Conservation (phyloP, 2,797 vertebrate species). For the Furcifer pardalis region DNA sequence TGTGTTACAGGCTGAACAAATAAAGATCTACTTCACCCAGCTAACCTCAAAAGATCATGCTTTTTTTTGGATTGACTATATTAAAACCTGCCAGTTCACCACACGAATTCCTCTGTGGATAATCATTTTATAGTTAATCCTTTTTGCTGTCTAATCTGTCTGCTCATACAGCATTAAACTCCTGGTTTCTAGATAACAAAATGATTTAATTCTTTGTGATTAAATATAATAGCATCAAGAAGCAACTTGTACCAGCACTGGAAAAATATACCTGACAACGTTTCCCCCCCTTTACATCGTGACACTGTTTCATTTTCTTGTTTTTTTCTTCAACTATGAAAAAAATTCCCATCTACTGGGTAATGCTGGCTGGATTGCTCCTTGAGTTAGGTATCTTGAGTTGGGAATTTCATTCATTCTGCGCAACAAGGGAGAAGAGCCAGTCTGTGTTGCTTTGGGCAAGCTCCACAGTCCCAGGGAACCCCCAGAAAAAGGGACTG, state of each 20-base stretch:
- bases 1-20: background rate
- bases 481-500: too few relatives aligned
- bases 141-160: slow-evolving; percentile 33
- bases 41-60: background rate
- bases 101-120: background rate
- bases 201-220: background rate
- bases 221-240: background rate
- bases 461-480: too few relatives aligned
- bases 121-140: slow-evolving; percentile 28
- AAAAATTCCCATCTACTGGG: background rate
- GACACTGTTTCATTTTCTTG: background rate
- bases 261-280: background rate
- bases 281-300: background rate
- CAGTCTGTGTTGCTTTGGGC: too few relatives aligned
- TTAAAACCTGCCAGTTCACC: slow-evolving; percentile 18
- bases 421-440: too few relatives aligned
- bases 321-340: background rate
- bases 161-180: slow-evolving; percentile 4
- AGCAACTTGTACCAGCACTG: background rate
- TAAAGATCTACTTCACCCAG: background rate
- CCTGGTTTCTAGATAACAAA: slow-evolving; percentile 14
- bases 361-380: background rate
- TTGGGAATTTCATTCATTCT: background rate
- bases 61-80: background rate
- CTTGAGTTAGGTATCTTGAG: background rate